Conservation (phyloP, 2,113 vertebrate species). For the Canis aureus region DNA sequence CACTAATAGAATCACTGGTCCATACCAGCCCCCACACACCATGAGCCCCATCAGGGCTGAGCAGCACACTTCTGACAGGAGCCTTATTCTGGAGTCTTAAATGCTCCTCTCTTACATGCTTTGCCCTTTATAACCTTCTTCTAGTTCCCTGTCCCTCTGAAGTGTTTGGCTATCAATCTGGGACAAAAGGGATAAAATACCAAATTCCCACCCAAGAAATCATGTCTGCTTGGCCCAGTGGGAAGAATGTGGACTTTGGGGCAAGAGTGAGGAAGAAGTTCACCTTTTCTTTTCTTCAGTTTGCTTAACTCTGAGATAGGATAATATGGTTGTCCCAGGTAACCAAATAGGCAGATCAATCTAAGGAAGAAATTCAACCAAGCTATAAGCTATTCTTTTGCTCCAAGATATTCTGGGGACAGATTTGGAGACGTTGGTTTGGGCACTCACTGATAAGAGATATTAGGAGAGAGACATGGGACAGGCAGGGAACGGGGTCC, state of each 20-base stretch:
- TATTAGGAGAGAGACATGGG: background rate
- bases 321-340: accelerated
- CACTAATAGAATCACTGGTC: accelerated
- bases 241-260: background rate
- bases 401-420: background rate
- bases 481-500: background rate
- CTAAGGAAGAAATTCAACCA: background rate
- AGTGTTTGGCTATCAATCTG: background rate
- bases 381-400: background rate
- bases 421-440: background rate
- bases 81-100: background rate
- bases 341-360: background rate
- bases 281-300: background rate
- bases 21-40: accelerated
- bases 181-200: background rate
- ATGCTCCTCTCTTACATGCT: background rate
- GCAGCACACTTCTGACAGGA: background rate
- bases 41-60: background rate
- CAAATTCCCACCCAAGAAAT: background rate
- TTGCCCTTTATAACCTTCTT: background rate
- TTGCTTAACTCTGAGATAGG: background rate
- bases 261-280: background rate
- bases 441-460: no score
- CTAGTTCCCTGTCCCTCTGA: background rate
- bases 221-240: background rate